Evolutionary conservation across 2,797 vertebrate genomes (phyloP).

Genomic region (Falco concolor): DNA sequence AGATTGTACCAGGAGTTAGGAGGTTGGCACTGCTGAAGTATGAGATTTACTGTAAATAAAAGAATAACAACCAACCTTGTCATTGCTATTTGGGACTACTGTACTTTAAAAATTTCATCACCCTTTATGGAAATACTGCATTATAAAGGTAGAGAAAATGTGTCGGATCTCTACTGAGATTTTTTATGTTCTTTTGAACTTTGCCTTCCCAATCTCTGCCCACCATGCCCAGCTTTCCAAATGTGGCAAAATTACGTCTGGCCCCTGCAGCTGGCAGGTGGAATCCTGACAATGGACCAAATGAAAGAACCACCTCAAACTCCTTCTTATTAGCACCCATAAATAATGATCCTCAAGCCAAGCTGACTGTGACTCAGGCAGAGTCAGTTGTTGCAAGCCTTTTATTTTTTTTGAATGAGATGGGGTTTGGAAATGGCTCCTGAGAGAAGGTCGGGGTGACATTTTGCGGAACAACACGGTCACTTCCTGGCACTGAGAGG

Average conservation of each 20-base stretch:
- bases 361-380: neutral
- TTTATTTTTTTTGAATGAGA: neutral
- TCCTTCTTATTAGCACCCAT: neutral
- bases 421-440: neutral
- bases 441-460: accelerated
- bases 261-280: neutral
- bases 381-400: neutral
- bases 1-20: neutral
- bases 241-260: neutral
- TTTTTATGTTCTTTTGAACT: neutral
- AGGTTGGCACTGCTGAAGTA: neutral
- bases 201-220: neutral
- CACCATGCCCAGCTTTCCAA: neutral
- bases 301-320: neutral
- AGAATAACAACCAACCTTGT: neutral
- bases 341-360: neutral
- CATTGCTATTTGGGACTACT: neutral
- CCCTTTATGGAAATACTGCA: neutral
- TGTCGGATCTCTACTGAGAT: neutral
- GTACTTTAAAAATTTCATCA: neutral
- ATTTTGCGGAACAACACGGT: neutral
- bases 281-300: neutral
- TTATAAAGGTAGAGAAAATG: neutral
- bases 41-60: neutral
- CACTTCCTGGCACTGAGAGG: neutral